Base-by-base conservation (phyloP, 92 coral and sea anemone species). In the Porites lobata region DNA sequence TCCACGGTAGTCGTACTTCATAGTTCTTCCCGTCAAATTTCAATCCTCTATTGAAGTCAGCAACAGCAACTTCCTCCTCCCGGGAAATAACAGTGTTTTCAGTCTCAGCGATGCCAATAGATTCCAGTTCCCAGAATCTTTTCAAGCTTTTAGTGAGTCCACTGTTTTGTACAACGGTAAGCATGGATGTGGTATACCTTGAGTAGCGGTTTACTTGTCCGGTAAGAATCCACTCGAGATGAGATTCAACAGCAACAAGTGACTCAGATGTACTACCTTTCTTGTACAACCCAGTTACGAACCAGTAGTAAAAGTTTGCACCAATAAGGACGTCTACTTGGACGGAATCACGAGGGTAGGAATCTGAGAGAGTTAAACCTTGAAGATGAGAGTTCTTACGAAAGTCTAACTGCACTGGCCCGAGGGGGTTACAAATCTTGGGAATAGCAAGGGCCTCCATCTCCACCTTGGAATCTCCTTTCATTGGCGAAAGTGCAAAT, bases 51-150 rank as follows among this genome's bases (percentile, higher is more conserved):
- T n/a, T n/a, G n/a, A n/a, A n/a, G n/a, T n/a, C n/a, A n/a, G n/a
- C 58, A 54, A 77, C 88, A 20, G 80, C 91, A 62, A 9, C 8
- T 22, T 79, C 67, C 65, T 86, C 89, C 9, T 84, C 90, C 24
- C 50, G 26, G 3, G 82, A 81, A 50, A 50, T 76, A 19, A 26
- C 17, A 9, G 81, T 57, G 22, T 80, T 26, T 32, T 65, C 87
- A 29, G 50, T 38, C n/a, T 74, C 80, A 50, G 67, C 29, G 24
- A 92, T 80, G 21, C 92, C 92, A 8, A 92, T 89, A 1, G 90
- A 65, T 75, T 92, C 88, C 1, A 84, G 83, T 69, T 92, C 95
- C 95, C 95, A 85, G 67, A 92, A 85, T 21, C 75, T 84, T 63
- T 58, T 88, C 67, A 92, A 76, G 29, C 76, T 72, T 1, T 29